Conservation (phyloP, 1,140 invertebrate genomes). For the Diprion similis region DNA sequence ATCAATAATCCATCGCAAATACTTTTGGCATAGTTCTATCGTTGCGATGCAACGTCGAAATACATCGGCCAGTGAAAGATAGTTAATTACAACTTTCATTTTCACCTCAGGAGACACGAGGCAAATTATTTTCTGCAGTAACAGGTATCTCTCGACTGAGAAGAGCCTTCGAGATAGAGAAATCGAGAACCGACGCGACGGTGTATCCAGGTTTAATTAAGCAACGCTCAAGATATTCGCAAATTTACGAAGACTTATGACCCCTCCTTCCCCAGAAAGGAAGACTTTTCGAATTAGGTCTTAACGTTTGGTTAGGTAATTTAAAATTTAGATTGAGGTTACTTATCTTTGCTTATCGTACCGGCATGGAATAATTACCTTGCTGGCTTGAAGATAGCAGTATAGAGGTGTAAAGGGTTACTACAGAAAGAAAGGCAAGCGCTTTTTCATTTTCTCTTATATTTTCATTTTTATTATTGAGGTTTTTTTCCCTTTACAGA, state of each 20-base stretch:
- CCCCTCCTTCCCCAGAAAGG: not conserved
- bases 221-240: not conserved
- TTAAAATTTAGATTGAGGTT: constrained; percentile 6
- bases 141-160: not conserved
- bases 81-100: too few species aligned
- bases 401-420: constrained; percentile 1
- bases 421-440: not conserved
- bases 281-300: not conserved
- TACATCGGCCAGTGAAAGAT: too few species aligned
- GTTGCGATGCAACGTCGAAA: not conserved
- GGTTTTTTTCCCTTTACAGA: too few species aligned
- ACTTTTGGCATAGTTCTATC: not conserved
- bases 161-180: not conserved
- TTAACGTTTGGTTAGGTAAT: constrained; percentile 6
- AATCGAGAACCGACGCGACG: not conserved
- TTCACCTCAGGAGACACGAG: too few species aligned
- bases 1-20: not conserved
- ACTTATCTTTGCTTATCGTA: not conserved
- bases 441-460: too few species aligned
- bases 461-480: too few species aligned
- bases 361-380: not conserved
- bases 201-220: constrained; percentile 7
- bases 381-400: not conserved
- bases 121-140: too few species aligned
- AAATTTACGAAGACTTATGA: constrained; percentile 5